Conservation (phyloP, 2,797 vertebrate species). For the Sebastes melanostomus region DNA sequence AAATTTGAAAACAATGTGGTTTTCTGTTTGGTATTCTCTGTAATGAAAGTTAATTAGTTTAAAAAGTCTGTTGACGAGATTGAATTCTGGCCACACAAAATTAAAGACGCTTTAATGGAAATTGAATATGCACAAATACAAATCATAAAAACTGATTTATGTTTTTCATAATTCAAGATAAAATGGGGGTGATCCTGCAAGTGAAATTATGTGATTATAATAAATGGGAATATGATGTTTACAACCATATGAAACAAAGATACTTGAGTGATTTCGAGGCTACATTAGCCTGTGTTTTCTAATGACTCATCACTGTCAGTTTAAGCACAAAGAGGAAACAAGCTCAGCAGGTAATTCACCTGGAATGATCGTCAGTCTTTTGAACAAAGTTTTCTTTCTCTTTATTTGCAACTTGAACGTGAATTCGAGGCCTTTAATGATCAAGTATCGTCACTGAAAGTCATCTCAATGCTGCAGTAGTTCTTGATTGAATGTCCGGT, state of each 20-base stretch:
- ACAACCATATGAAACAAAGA: slow-evolving; percentile 9
- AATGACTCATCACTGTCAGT: not conserved
- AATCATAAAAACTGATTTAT: not conserved
- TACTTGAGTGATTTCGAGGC: not conserved
- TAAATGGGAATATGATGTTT: slow-evolving; percentile 14
- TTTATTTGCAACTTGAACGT: not conserved
- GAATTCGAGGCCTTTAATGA: slow-evolving; percentile 10
- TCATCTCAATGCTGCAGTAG: not conserved
- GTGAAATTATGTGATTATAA: not conserved
- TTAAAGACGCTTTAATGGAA: not conserved
- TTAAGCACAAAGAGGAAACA: slow-evolving; percentile 50
- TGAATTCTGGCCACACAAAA: not conserved
- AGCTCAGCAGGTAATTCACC: not conserved
- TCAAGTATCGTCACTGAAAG: not conserved
- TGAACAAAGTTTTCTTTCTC: slow-evolving; percentile 7
- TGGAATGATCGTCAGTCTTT: not conserved
- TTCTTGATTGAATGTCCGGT: not conserved
- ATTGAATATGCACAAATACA: not conserved
- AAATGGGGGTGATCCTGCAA: not conserved
- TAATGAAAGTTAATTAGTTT: not conserved
- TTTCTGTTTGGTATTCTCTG: not conserved
- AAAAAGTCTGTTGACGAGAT: not conserved
- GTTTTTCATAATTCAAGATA: not conserved
- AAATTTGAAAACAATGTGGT: not conserved
- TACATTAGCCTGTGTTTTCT: not conserved